These are phyloP conservation scores for Chinchilla lanigera DNA, from an alignment of 2,113 vertebrate genomes.

Conservation along the genomic window DNA sequence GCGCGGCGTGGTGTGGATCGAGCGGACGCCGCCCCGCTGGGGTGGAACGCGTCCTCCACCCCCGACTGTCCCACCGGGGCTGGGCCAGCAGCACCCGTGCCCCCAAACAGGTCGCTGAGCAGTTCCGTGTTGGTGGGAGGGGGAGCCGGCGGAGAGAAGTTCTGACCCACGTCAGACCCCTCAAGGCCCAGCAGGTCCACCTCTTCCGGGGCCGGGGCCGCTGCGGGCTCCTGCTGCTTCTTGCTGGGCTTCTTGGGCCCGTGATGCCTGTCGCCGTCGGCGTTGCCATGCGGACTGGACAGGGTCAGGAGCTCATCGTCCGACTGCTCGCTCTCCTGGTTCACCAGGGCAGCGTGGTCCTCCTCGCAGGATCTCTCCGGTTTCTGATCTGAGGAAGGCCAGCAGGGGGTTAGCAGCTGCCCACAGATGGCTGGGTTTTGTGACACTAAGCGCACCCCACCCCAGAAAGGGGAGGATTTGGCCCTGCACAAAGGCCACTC, in stretches of 20 bases:
- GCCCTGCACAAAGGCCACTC: not conserved
- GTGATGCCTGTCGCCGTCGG: slow-evolving; percentile 88
- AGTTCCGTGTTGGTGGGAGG: slow-evolving; percentile 93
- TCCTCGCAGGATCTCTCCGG: slow-evolving; percentile 90
- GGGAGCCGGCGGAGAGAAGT: slow-evolving; percentile 85
- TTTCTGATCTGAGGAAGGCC: slow-evolving; percentile 87
- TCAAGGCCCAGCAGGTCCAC: slow-evolving; percentile 96
- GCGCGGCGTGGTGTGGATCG: slow-evolving; percentile 95
- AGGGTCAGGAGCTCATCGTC: slow-evolving; percentile 98
- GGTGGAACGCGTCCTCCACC: slow-evolving; percentile 85
- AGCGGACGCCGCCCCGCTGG: slow-evolving; percentile 89
- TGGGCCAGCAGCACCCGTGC: slow-evolving; percentile 75
- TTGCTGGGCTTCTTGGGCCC: slow-evolving; percentile 86
- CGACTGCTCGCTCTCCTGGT: slow-evolving; percentile 97
- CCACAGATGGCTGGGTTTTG: not conserved
- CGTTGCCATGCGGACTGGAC: slow-evolving; percentile 94
- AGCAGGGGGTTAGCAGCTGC: not conserved
- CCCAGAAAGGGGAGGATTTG: not conserved
- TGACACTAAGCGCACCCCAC: not conserved
- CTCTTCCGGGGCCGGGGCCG: slow-evolving; percentile 87
- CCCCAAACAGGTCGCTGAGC: slow-evolving; percentile 95
- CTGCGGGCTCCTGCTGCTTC: slow-evolving; percentile 83
- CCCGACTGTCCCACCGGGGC: slow-evolving; percentile 82
- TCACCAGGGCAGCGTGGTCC: slow-evolving; percentile 90
- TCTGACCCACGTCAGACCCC: slow-evolving; percentile 86